Evolutionary conservation across 2,797 vertebrate genomes (phyloP), one percentile per base, ranked within the genome.

Genomic region (Bradypodion ventrale): DNA sequence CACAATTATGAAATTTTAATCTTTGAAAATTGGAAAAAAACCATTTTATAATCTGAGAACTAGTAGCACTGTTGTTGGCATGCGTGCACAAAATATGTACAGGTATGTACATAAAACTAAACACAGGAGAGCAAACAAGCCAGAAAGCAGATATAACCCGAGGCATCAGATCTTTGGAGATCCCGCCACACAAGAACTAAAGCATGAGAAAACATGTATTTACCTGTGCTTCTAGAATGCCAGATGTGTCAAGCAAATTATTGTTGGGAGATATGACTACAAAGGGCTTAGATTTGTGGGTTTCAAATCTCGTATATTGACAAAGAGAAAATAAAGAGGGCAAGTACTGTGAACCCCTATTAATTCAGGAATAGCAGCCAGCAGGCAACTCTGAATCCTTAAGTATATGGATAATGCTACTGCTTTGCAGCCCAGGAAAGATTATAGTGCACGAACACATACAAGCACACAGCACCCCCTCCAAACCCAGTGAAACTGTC

Each of bases 101-200:
- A 19, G 19, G 27, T 42, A 42, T 82, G 69, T 79, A 13, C 19
- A 27, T 10, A 84, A 65, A 79, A 65, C 10, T 44, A 73, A 12
- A 74, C 35, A 78, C 10, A 60, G 42, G 19, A 73, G 44, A 78
- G 19, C 59, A 63, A 52, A 40, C 46, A 40, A 52, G 44, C 40
- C n/a, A 16, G 69, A 56, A 74, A 29, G 13, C 19, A 75, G 8
- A 68, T 25, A 42, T n/a, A 63, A 79, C 66, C 35, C 56, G 37
- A 69, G 79, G 46, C 68, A 72, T 42, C 66, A 72, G 62, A 80
- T 40, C 13, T 80, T 80, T 42, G 29, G 59, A 82, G 79, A 80
- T 32, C 7, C 27, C 35, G 15, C 27, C 13, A 29, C 49, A 10
- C 3, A 13, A 37, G 16, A 2, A 40, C 37, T 25, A 42, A 8